phyloP scores from a whole-genome alignment of 2,888 invertebrate genomes.

The Fragum sueziense region DNA sequence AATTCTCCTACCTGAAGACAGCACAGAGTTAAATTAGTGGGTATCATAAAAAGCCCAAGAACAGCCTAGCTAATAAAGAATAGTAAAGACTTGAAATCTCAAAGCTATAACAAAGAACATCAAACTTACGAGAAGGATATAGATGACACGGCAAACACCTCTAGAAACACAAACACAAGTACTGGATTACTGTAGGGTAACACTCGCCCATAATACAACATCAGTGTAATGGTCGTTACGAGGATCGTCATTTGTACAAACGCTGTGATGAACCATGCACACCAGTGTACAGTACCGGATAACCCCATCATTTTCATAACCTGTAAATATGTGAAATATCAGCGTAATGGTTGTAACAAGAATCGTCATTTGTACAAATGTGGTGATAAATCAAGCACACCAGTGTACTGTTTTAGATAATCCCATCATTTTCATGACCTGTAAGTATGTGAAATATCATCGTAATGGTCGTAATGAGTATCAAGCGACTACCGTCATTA shows the following conservation, averaged over 20 bases:
- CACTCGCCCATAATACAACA: conserved; percentile 84
- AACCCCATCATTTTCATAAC: conserved; percentile 82
- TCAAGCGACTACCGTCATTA: too few relatives aligned
- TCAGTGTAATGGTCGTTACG: conserved; percentile 85
- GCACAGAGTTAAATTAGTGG: too few relatives aligned
- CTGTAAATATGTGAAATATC: conserved; percentile 86
- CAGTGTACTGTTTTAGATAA: conserved; percentile 79
- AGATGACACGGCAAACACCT: conserved; percentile 82
- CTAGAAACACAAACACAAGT: conserved; percentile 81
- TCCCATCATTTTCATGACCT: conserved; percentile 82
- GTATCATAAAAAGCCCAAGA: too few relatives aligned
- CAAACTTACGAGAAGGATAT: conserved; percentile 83
- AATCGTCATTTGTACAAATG: conserved; percentile 77
- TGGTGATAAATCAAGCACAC: conserved; percentile 80
- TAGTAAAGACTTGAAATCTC: too few relatives aligned
- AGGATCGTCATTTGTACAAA: conserved; percentile 78
- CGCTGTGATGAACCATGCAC: conserved; percentile 80
- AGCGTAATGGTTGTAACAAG: conserved; percentile 84
- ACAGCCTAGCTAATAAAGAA: too few relatives aligned
- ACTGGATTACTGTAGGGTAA: conserved; percentile 77
- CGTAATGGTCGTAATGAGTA: conserved; percentile 83
- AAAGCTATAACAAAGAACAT: too few relatives aligned
- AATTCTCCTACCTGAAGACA: too few relatives aligned
- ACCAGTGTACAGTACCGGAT: conserved; percentile 79
- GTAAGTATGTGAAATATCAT: conserved; percentile 87